Conservation (phyloP, 2,888 invertebrate species). For the Ophion obscuratus region DNA sequence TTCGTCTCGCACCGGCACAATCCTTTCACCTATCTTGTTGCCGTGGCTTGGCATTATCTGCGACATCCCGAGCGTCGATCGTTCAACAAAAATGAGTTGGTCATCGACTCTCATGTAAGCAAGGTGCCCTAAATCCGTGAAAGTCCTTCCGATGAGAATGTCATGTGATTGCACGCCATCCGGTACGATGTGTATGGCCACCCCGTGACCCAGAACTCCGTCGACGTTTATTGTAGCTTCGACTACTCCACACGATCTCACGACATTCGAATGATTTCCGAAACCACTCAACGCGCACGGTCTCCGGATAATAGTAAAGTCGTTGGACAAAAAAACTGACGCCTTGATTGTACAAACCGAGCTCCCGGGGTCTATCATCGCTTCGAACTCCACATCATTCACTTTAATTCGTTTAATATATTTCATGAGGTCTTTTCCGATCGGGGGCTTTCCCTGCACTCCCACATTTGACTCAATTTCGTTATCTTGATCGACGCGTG, state of each 20-base stretch:
- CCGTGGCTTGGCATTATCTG: neutral
- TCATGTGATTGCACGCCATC: slow-evolving; percentile 67
- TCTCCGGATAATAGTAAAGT: slow-evolving; percentile 18
- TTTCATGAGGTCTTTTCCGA: slow-evolving; percentile 38
- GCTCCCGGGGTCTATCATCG: slow-evolving; percentile 64
- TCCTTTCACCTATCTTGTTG: no score
- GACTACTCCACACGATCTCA: slow-evolving; percentile 54
- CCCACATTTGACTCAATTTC: neutral
- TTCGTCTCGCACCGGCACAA: no score
- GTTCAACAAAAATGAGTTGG: slow-evolving; percentile 3
- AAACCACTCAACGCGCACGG: slow-evolving; percentile 54
- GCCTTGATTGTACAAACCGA: slow-evolving; percentile 66
- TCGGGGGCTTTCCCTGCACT: no score
- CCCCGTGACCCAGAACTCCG: slow-evolving; percentile 52
- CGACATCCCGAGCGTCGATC: slow-evolving; percentile 35
- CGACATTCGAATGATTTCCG: slow-evolving; percentile 33
- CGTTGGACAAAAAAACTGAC: slow-evolving; percentile 41
- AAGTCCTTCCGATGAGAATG: slow-evolving; percentile 68
- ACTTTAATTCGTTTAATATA: slow-evolving; percentile 56
- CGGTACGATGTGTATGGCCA: slow-evolving; percentile 67
- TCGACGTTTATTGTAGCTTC: slow-evolving; percentile 60
- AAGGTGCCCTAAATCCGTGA: slow-evolving; percentile 66
- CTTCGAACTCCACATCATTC: slow-evolving; percentile 25
- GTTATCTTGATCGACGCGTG: neutral
- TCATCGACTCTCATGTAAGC: slow-evolving; percentile 63